phyloP scores from a whole-genome alignment of 92 coral and sea anemone genomes.

The Micromussa lordhowensis region DNA sequence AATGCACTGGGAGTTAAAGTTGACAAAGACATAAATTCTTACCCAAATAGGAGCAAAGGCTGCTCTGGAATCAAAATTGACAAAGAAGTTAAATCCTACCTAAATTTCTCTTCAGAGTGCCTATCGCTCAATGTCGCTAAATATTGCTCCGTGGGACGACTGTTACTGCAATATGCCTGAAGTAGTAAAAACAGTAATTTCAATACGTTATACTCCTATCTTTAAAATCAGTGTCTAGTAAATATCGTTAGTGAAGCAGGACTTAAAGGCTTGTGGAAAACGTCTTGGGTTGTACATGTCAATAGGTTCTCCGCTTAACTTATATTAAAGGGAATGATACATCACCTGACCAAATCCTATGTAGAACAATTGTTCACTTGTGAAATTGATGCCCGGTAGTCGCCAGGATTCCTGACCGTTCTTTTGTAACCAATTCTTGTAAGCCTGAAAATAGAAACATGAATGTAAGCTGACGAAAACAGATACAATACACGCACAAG shows the following conservation, averaged over 20 bases:
- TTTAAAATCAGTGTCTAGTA: too few relatives aligned
- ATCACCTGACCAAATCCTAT: slow-evolving; percentile 97
- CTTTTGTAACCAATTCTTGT: slow-evolving; percentile 84
- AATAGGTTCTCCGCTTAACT: too few relatives aligned
- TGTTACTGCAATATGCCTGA: slow-evolving; percentile 98
- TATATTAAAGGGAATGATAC: too few relatives aligned
- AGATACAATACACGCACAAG: too few relatives aligned
- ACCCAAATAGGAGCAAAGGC: background rate
- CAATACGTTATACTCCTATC: too few relatives aligned
- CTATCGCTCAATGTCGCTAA: slow-evolving; percentile 93
- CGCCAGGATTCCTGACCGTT: slow-evolving; percentile 73
- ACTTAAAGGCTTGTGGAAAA: too few relatives aligned
- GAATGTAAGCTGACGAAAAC: too few relatives aligned
- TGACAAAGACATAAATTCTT: too few relatives aligned
- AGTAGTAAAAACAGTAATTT: background rate
- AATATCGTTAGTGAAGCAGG: too few relatives aligned
- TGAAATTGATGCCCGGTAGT: slow-evolving; percentile 85
- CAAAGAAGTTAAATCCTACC: slow-evolving; percentile 49
- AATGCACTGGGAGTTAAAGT: too few relatives aligned
- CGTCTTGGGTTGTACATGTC: too few relatives aligned
- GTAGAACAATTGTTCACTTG: slow-evolving; percentile 91
- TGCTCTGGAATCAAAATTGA: background rate
- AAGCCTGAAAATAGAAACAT: slow-evolving; percentile 59
- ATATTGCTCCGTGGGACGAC: slow-evolving; percentile 93
- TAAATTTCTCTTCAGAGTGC: slow-evolving; percentile 96